phyloP scores from a whole-genome alignment of 2,113 vertebrate species.

The Sterrhoptilus dennistouni region DNA sequence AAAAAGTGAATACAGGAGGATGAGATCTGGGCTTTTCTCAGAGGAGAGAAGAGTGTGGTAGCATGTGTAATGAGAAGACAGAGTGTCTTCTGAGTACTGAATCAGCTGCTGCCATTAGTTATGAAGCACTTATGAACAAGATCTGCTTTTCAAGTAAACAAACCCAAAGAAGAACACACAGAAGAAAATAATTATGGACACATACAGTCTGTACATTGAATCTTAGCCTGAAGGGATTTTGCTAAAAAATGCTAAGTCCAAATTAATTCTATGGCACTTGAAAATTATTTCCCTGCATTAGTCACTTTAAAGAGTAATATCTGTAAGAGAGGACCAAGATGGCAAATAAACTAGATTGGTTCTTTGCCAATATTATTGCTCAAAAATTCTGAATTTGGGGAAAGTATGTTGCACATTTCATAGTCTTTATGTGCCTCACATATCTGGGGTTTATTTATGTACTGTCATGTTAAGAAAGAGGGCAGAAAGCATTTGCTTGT shows the following conservation, averaged over 20 bases:
- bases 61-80: neutral
- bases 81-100: neutral
- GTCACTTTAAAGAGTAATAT: neutral
- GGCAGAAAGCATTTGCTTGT: neutral
- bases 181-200: neutral
- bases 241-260: neutral
- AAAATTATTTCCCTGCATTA: neutral
- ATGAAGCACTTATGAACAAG: neutral
- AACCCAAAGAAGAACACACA: neutral
- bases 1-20: neutral
- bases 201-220: neutral
- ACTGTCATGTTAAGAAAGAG: neutral
- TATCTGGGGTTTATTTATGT: neutral
- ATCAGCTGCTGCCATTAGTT: neutral
- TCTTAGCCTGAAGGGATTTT: neutral
- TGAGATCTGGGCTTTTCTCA: neutral
- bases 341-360: neutral
- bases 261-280: neutral
- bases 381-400: neutral
- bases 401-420: neutral
- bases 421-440: neutral
- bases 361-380: neutral
- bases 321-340: neutral
- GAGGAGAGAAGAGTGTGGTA: neutral
- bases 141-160: neutral